A percentile compares a stretch with the other conserved stretches of the same genome.
Evolutionary conservation across 2,797 vertebrate species (phyloP).

Genomic region (Sphenopsis melanotis): DNA sequence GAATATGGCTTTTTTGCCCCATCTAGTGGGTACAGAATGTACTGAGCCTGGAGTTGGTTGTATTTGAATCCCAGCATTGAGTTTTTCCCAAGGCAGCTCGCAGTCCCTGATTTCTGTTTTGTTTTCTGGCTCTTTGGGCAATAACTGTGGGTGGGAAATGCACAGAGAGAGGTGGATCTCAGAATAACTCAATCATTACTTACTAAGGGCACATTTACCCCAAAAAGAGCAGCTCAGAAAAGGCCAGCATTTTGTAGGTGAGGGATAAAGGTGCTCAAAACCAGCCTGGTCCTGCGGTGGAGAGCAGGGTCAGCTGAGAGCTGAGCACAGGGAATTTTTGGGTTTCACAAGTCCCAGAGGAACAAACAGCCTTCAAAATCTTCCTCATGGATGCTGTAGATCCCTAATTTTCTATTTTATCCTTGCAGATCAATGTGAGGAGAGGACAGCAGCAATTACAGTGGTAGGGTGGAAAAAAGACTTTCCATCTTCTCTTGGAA

Average conservation of each 20-base stretch:
- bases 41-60: not conserved
- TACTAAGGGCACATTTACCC: not conserved
- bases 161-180: not conserved
- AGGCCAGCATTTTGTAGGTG: not conserved
- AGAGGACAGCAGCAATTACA: not conserved
- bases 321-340: not conserved
- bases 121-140: not conserved
- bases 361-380: not conserved
- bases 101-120: not conserved
- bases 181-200: not conserved
- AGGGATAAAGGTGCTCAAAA: not conserved
- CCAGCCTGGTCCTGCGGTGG: too few relatives aligned
- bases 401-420: not conserved
- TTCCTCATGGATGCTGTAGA: not conserved
- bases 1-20: conserved; percentile 32
- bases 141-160: not conserved
- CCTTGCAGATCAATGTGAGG: not conserved
- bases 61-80: not conserved
- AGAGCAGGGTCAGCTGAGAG: not conserved
- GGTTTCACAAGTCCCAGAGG: not conserved
- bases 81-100: accelerated
- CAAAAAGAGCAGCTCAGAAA: not conserved
- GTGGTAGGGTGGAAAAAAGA: not conserved
- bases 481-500: not conserved
- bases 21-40: conserved; percentile 24